Percentiles rank a stretch among this genome's conserved stretches.
Conservation (phyloP, 1,140 invertebrate species). For the Drosophila navojoa region DNA sequence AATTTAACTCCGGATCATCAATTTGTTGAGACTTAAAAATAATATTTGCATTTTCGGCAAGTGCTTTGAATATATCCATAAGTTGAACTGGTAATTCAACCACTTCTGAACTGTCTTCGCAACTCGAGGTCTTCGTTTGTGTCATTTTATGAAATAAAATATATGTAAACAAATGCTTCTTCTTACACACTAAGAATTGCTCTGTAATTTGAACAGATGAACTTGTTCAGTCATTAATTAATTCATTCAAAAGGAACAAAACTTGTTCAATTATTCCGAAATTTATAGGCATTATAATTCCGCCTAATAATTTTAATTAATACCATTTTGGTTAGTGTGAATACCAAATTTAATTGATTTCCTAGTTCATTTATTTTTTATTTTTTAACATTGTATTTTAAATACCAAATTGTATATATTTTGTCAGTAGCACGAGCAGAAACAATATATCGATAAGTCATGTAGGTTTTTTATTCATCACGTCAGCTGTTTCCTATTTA, state of each 20-base stretch:
- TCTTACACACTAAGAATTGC: slow-evolving; percentile 16
- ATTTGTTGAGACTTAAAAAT: slow-evolving; percentile 92
- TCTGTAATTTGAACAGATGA: neutral
- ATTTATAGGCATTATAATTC: neutral
- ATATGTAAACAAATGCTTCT: slow-evolving; percentile 71
- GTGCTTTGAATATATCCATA: slow-evolving; percentile 59
- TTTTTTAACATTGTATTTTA: no score
- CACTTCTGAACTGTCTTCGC: slow-evolving; percentile 5
- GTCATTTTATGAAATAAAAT: slow-evolving; percentile 54
- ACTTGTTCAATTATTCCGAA: no score
- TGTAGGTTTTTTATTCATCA: no score
- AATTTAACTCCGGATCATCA: slow-evolving; percentile 89
- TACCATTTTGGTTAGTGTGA: no score
- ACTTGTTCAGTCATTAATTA: neutral
- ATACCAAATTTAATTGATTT: neutral
- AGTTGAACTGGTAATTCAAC: slow-evolving; percentile 41
- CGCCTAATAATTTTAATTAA: no score
- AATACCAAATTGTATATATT: neutral
- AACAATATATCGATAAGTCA: no score
- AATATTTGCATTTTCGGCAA: slow-evolving; percentile 82
- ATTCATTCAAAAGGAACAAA: neutral
- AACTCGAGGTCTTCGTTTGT: slow-evolving; percentile 33
- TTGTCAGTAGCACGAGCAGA: no score
- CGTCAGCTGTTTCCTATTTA: no score
- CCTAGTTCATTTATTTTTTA: no score